Conservation (phyloP, 2,888 invertebrate genomes). For the Apantesis nais region DNA sequence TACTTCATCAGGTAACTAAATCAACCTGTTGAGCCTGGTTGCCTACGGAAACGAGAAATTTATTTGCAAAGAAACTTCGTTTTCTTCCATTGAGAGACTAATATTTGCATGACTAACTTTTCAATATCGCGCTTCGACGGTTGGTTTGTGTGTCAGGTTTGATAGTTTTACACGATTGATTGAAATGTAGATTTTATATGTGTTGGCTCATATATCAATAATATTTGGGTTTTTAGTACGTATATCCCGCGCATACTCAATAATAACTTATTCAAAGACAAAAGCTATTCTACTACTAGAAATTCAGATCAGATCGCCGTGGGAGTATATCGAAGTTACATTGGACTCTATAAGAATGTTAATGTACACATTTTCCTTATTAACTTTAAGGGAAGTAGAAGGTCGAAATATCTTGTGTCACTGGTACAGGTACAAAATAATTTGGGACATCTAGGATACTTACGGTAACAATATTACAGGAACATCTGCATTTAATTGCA, state of each 20-base stretch:
- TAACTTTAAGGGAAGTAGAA: background rate
- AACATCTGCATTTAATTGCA: background rate
- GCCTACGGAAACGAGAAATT: constrained; percentile 39
- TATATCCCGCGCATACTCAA: background rate
- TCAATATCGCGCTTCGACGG: constrained; percentile 22
- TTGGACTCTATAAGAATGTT: background rate
- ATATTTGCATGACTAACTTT: constrained; percentile 40
- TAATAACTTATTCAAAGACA: background rate
- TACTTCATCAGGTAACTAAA: constrained; percentile 47
- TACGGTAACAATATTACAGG: background rate
- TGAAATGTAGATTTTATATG: background rate
- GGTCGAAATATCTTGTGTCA: background rate
- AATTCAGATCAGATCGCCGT: background rate
- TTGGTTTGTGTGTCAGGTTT: constrained; percentile 10
- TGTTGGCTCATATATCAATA: background rate
- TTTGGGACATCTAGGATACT: too few relatives aligned
- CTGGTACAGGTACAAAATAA: background rate
- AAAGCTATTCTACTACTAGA: background rate
- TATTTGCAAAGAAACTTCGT: constrained; percentile 48
- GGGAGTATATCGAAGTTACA: background rate
- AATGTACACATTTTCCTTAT: background rate
- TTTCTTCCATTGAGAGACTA: constrained; percentile 33
- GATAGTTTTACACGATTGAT: background rate
- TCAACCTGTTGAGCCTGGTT: constrained; percentile 65
- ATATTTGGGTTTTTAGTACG: background rate